Evolutionary conservation across 2,888 invertebrate species (phyloP), one percentile per base, ranked within the genome.

Genomic region (Seladonia tumulorum): DNA sequence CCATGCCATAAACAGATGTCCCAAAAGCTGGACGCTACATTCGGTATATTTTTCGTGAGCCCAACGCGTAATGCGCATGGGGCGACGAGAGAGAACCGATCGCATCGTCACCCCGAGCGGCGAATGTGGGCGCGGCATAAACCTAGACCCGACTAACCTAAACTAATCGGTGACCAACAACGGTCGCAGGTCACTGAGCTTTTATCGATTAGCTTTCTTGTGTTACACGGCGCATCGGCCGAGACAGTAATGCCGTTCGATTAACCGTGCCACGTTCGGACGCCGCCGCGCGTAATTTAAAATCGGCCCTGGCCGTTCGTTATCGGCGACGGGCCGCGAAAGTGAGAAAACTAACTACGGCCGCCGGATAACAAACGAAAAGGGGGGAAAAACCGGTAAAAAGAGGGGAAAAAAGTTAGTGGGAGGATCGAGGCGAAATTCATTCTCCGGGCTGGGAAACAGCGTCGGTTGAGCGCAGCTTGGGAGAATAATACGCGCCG

Each of bases 201-300:
- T 91, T 89, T 88, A 91, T 91, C 91, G 92, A 92, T 92, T 90
- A 87, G 85, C 87, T 91, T 90, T 90, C 91, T 91, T 88, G 85
- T 88, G 87, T 91, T 92, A 91, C 88, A 87, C 88, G 86, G 88
- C 76, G 84, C 87, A 71, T 78, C 66, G 71, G 49, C 79, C 83
- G 76, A 77, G 83, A 87, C 84, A 66, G 83, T 90, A 89, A 91
- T 89, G 81, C 81, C 79, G 68, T 87, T 88, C 82, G 86, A 90
- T 91, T 91, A 87, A 82, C 35, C 71, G 71, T 45, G 71, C 70
- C 70, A 22, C 71, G 14, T 8, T 25, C n/a, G 12, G 22, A 14
- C 25, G 45, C 63, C 78, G 42, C 53, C 18, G 22, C 63, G 83
- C 85, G 87, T 78, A 85, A 88, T 82, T 87, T 87, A 86, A 90